Percentiles rank a stretch among this genome's conserved stretches.
Evolutionary conservation across 1,140 invertebrate genomes (phyloP).

Genomic region (Psilanteris sp.): DNA sequence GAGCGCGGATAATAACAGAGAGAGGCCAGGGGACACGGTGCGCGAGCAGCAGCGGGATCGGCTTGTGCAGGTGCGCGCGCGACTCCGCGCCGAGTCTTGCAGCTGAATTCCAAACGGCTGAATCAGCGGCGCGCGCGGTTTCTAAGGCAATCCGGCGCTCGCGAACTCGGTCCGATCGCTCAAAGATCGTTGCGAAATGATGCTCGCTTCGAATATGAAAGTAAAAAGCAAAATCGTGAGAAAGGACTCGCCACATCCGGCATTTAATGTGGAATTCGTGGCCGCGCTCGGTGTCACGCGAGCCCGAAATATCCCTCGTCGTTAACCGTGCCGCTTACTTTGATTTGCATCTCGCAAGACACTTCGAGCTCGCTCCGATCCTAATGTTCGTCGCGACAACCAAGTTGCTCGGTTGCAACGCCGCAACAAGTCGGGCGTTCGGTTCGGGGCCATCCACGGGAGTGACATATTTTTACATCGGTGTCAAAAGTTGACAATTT

Average conservation of each 20-base stretch:
- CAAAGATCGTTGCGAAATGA: conserved; percentile 12
- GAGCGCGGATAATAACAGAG: conserved; percentile 21
- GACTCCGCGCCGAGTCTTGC: conserved; percentile 33
- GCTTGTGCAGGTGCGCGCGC: conserved; percentile 44
- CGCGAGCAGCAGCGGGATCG: conserved; percentile 29
- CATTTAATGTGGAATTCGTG: conserved; percentile 58
- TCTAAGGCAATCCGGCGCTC: conserved; percentile 9
- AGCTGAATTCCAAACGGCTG: conserved; percentile 62
- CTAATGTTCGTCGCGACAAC: too few relatives aligned
- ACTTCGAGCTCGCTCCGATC: too few relatives aligned
- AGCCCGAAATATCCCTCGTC: conserved; percentile 18
- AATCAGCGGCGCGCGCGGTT: conserved; percentile 47
- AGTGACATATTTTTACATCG: too few relatives aligned
- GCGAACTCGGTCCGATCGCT: neutral
- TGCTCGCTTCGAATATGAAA: conserved; percentile 2
- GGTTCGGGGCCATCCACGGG: too few relatives aligned
- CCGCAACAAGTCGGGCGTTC: too few relatives aligned
- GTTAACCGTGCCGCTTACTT: neutral
- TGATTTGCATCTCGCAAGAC: conserved; percentile 34
- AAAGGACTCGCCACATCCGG: conserved; percentile 58
- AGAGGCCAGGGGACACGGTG: conserved; percentile 44
- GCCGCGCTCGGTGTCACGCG: conserved; percentile 46
- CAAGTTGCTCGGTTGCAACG: too few relatives aligned
- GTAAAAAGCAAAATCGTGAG: conserved; percentile 42
- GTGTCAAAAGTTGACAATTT: too few relatives aligned